phyloP scores from a whole-genome alignment of 2,888 invertebrate species.

The Herminia tarsipennalis region DNA sequence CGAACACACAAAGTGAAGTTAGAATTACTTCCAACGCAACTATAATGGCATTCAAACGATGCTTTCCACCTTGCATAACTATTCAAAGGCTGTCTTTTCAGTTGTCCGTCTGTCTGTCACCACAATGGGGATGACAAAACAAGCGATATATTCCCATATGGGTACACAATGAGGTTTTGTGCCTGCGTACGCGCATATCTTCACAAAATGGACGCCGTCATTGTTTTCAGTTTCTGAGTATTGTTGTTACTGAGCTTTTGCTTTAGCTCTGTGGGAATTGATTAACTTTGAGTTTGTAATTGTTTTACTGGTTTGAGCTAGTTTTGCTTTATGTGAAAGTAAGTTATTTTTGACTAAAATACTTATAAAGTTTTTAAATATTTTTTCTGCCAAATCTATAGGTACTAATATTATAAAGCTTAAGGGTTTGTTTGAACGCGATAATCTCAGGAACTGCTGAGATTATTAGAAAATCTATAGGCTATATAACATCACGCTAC shows the following conservation, averaged over 20 bases:
- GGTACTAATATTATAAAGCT: too few relatives aligned
- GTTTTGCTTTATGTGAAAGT: too few relatives aligned
- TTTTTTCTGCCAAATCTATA: too few relatives aligned
- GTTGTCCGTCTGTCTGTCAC: conserved; percentile 80
- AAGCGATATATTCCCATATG: conserved; percentile 82
- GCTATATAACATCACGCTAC: too few relatives aligned
- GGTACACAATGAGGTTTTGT: conserved; percentile 78
- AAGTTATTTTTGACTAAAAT: too few relatives aligned
- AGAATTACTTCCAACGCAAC: conserved; percentile 48
- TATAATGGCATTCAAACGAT: conserved; percentile 50
- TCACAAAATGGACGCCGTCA: conserved; percentile 8
- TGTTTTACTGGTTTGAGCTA: conserved; percentile 7
- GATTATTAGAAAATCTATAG: too few relatives aligned
- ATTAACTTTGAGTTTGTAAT: conserved; percentile 21
- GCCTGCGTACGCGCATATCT: conserved; percentile 20
- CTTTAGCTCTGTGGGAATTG: conserved; percentile 36
- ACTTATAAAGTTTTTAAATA: too few relatives aligned
- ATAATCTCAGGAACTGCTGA: too few relatives aligned
- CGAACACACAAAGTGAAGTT: conserved; percentile 26
- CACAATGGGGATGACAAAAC: conserved; percentile 81
- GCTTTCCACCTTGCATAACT: conserved; percentile 66
- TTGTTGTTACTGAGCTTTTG: conserved; percentile 24
- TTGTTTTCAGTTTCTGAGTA: conserved; percentile 45
- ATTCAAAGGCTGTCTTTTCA: conserved; percentile 82
- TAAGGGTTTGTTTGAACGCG: too few relatives aligned